Percentiles rank a stretch among this genome's conserved stretches.
Conservation (phyloP, 2,797 vertebrate genomes). For the Poliocrania exsul region DNA sequence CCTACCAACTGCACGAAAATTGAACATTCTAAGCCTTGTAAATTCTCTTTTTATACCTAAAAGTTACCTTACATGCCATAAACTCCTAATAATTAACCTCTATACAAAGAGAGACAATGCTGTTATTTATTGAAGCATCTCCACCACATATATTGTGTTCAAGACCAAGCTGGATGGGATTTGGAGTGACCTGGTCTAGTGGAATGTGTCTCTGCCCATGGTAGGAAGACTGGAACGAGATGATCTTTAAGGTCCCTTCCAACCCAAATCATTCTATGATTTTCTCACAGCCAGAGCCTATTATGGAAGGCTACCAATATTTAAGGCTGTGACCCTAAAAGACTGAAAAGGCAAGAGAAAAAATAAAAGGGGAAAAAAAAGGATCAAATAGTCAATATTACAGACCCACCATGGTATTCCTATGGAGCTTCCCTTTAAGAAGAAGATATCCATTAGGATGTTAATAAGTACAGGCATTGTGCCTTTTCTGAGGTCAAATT, state of each 20-base stretch:
- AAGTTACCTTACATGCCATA: neutral
- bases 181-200: neutral
- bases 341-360: neutral
- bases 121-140: neutral
- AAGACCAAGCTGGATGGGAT: neutral
- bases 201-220: neutral
- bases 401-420: neutral
- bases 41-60: neutral
- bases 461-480: neutral
- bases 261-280: too few relatives aligned
- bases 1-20: neutral
- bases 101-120: neutral
- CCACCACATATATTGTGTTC: too few relatives aligned
- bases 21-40: accelerated
- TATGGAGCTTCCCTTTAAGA: neutral
- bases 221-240: too few relatives aligned
- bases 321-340: neutral
- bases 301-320: neutral
- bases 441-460: neutral
- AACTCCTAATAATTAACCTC: neutral
- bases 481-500: constrained; percentile 31
- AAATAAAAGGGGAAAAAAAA: neutral
- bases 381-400: neutral
- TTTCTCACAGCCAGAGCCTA: neutral
- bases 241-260: neutral